Evolutionary conservation across 2,797 vertebrate genomes (phyloP), one percentile per base, ranked within the genome.

Genomic region (Brachyalestes nurse): DNA sequence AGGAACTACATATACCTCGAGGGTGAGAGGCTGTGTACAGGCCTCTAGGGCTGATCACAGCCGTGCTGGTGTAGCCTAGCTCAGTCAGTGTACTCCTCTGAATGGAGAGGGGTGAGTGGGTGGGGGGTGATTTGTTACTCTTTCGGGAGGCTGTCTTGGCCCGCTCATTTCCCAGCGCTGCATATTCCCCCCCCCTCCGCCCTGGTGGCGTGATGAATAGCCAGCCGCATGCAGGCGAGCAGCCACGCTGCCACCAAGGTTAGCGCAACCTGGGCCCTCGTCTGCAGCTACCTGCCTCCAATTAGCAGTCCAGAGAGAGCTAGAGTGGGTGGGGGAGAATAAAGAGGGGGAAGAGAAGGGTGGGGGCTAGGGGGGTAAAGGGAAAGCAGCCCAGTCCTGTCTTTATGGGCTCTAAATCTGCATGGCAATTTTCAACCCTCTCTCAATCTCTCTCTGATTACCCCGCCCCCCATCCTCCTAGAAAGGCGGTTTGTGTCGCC

Each of bases 241-340:
- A 89, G 92, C 86, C 88, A 87, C 90, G 89, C 89, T 89, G 83
- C 92, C 90, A 91, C 91, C 94, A 95, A 95, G 94, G 94, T 95
- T 93, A 95, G 90, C 47, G 91, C 93, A 93, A 93, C 93, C 93
- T 90, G 90, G 90, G 90, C 85, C 90, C 69, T 79, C 74, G 58
- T 87, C 81, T 91, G 91, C 88, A 86, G 87, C 89, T 93, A 92
- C 92, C 92, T 93, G 87, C 88, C 87, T 93, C 92, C 92, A 94
- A 94, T 94, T 92, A 94, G 91, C 84, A 83, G 83, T 87, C 82
- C 6, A 61, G 74, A 81, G 82, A 86, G 70, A 85, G 80, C 70
- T 72, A 70, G 80, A 72, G 71, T 53, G 72, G 64, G 65, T 45
- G 72, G 58, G 60, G 75, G 78, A 58, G 61, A 53, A 55, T 67